A percentile compares a stretch with the other conserved stretches of the same genome.
Evolutionary conservation across 2,888 invertebrate genomes (phyloP).

Genomic region (Cacoxenus indagator): DNA sequence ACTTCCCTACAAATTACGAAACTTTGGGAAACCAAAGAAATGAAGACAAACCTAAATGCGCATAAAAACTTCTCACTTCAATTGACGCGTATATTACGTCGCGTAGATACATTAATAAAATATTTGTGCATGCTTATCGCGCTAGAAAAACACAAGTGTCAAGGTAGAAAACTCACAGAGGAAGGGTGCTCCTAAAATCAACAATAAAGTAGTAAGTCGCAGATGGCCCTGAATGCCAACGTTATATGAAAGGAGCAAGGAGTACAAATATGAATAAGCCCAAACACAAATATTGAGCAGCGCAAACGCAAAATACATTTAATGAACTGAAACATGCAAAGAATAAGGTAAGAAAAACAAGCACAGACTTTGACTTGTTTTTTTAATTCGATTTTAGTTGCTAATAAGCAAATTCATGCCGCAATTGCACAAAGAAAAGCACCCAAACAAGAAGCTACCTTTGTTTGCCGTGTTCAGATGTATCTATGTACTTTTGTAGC

Average conservation of each 20-base stretch:
- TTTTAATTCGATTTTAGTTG: not conserved
- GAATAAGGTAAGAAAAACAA: slow-evolving; percentile 5
- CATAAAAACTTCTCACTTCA: not conserved
- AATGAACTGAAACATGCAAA: slow-evolving; percentile 6
- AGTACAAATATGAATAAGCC: not conserved
- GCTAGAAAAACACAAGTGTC: not conserved
- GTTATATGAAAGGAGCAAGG: not conserved
- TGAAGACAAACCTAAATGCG: not conserved
- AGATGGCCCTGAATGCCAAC: not conserved
- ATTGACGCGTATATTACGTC: not conserved
- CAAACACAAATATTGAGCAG: not conserved
- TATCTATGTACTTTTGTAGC: not conserved
- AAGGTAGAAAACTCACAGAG: not conserved
- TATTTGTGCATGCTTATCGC: not conserved
- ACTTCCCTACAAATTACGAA: too few species aligned
- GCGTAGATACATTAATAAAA: not conserved
- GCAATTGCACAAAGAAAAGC: not conserved
- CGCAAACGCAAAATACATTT: slow-evolving; percentile 1
- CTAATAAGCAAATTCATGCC: not conserved
- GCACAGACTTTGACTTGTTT: not conserved
- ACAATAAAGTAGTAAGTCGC: not conserved
- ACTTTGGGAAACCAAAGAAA: too few species aligned
- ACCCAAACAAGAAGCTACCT: too few species aligned
- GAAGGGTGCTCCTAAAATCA: not conserved
- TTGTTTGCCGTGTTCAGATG: too few species aligned